Percentiles rank a stretch among this genome's conserved stretches.
phyloP scores from a whole-genome alignment of 53 echinoderm and acorn worm species.

The Luidia sarsii region DNA sequence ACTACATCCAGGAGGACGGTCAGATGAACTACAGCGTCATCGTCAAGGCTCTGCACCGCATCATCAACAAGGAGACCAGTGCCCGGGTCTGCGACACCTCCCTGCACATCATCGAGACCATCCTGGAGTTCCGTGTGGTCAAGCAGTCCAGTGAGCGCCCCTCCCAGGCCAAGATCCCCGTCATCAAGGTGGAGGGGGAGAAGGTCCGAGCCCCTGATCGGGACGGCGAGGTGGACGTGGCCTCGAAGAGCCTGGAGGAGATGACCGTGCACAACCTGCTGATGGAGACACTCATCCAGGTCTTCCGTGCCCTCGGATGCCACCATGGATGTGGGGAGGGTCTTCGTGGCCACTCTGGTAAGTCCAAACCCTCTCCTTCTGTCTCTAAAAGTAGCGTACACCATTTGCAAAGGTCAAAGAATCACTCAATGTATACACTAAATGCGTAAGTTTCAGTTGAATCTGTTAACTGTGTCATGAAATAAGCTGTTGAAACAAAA shows the following conservation, averaged over 20 bases:
- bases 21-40: constrained; percentile 93
- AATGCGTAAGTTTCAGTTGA: too few relatives aligned
- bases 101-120: constrained; percentile 95
- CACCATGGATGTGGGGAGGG: constrained; percentile 99
- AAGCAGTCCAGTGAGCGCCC: constrained; percentile 86
- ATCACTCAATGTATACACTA: neutral
- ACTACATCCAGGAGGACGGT: constrained; percentile 97
- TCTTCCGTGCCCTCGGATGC: constrained; percentile 93
- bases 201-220: constrained; percentile 69
- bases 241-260: constrained; percentile 85
- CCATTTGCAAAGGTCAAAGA: too few relatives aligned
- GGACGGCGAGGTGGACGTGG: constrained; percentile 75
- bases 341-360: constrained; percentile 92
- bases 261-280: constrained; percentile 98
- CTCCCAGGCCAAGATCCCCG: constrained; percentile 83
- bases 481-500: too few relatives aligned
- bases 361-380: neutral
- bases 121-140: constrained; percentile 94
- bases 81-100: constrained; percentile 92
- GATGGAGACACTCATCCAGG: constrained; percentile 91
- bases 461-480: too few relatives aligned
- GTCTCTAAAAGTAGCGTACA: neutral
- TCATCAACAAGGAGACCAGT: constrained; percentile 89
- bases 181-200: constrained; percentile 98
- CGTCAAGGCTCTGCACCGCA: constrained; percentile 88